Conservation (phyloP, 2,113 vertebrate genomes). For the Diphyllodes magnificus region DNA sequence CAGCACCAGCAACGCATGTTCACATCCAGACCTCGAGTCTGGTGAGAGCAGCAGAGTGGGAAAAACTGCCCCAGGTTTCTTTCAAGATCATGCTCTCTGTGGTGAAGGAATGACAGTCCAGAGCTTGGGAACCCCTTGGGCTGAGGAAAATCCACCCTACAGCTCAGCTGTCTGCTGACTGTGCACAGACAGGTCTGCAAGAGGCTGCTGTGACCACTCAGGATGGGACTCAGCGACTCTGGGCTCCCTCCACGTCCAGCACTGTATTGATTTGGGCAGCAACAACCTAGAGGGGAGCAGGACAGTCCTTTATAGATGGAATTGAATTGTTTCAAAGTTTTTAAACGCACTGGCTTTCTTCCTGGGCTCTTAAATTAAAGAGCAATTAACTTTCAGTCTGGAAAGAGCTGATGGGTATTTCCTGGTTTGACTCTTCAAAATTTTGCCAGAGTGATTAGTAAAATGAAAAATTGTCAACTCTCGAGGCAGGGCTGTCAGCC, state of each 20-base stretch:
- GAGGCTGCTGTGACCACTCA: not conserved
- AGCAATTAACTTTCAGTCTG: slow-evolving; percentile 15
- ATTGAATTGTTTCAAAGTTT: not conserved
- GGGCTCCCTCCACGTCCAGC: not conserved
- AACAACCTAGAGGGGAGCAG: not conserved
- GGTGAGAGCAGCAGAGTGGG: not conserved
- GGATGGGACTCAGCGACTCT: not conserved
- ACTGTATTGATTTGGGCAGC: not conserved
- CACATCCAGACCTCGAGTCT: not conserved
- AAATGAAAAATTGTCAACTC: not conserved
- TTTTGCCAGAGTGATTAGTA: slow-evolving; percentile 11
- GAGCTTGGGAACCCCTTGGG: not conserved
- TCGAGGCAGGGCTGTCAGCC: slow-evolving; percentile 19
- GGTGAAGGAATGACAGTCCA: not conserved
- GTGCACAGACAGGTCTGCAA: not conserved
- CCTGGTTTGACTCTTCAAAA: not conserved
- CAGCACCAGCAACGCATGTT: not conserved
- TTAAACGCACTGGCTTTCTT: not conserved
- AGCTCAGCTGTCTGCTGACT: not conserved
- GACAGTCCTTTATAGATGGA: not conserved
- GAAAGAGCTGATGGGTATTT: slow-evolving; percentile 1
- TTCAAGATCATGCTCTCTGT: not conserved
- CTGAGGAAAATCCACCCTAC: not conserved
- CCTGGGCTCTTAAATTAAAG: slow-evolving; percentile 40
- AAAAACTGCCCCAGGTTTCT: fast-evolving